Evolutionary conservation across 2,797 vertebrate genomes (phyloP).

Genomic region (Spinibarbus caldwelli): DNA sequence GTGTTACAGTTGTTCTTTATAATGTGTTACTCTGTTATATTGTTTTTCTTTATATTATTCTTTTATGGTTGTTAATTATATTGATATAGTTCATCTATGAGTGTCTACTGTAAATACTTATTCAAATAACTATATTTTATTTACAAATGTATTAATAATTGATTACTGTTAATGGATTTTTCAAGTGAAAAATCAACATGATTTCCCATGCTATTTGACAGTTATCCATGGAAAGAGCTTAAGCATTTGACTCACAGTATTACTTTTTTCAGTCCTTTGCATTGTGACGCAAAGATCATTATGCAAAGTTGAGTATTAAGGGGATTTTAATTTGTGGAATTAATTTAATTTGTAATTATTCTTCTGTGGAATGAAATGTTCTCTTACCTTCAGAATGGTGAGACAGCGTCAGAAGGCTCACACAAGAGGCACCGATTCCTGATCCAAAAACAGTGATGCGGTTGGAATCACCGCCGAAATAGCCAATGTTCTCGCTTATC

Average conservation of each 20-base stretch:
- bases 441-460: slow-evolving; percentile 98
- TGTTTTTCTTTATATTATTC: no score
- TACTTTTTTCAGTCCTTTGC: background rate
- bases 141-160: background rate
- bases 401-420: slow-evolving; percentile 96
- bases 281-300: background rate
- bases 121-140: no score
- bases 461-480: slow-evolving; percentile 96
- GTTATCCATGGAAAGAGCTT: background rate
- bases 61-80: no score
- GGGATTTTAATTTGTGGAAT: background rate
- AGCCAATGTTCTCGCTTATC: slow-evolving; percentile 99
- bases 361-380: background rate
- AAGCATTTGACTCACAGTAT: background rate
- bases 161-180: background rate
- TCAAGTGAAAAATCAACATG: background rate
- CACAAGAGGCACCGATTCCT: slow-evolving; percentile 96
- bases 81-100: no score
- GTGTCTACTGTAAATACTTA: no score
- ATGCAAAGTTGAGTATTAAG: background rate
- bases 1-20: no score
- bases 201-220: no score
- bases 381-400: slow-evolving; percentile 96
- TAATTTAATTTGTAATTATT: no score
- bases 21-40: no score